phyloP scores from a whole-genome alignment of 2,797 vertebrate genomes.

The Thripadectes ignobilis region DNA sequence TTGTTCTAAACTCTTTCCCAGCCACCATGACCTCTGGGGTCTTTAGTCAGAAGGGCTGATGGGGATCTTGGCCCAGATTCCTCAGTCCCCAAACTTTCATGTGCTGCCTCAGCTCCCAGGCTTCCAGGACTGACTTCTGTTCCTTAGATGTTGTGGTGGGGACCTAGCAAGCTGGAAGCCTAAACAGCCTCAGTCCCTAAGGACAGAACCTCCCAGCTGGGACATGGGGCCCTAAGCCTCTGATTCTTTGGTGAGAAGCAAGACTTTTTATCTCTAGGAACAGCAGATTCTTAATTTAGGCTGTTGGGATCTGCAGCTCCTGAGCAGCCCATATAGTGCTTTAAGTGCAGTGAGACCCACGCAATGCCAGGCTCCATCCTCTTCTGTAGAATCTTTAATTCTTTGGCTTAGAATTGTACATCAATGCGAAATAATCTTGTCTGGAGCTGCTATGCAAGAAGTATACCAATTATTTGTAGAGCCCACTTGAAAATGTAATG shows the following conservation, averaged over 20 bases:
- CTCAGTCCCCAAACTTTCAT: neutral
- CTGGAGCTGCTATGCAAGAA: neutral
- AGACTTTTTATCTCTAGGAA: neutral
- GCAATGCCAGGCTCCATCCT: neutral
- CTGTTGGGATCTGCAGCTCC: neutral
- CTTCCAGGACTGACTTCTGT: neutral
- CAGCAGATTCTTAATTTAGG: neutral
- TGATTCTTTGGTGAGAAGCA: neutral
- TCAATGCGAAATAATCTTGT: neutral
- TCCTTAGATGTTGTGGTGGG: neutral
- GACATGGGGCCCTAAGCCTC: neutral
- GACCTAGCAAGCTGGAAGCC: neutral
- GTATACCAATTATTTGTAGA: slow-evolving; percentile 10
- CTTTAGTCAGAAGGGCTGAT: neutral
- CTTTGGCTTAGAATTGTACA: neutral
- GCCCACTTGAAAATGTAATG: slow-evolving; percentile 30
- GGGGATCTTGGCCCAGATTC: neutral
- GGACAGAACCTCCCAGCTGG: neutral
- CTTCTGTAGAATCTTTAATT: neutral
- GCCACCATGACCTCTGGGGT: neutral
- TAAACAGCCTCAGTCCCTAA: neutral
- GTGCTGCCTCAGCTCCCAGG: neutral
- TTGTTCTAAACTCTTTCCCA: neutral
- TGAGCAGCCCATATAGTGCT: neutral
- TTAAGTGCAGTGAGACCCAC: neutral